Evolutionary conservation across 1,140 invertebrate species (phyloP).

Genomic region (Trachelipus rathkii): DNA sequence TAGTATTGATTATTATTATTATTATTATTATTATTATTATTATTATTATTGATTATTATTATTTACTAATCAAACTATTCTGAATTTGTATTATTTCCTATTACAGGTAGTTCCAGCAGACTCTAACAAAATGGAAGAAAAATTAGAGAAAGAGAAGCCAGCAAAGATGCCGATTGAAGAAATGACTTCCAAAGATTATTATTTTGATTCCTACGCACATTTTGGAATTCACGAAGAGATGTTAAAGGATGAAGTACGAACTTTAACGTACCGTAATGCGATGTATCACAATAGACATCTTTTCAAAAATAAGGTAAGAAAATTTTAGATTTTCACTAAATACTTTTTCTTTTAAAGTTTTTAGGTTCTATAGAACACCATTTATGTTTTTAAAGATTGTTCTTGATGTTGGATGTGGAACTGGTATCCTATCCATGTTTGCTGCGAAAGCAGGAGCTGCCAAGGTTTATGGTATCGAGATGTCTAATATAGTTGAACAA

Average conservation of each 20-base stretch:
- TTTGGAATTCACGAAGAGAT: constrained; percentile 99
- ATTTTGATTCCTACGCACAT: constrained; percentile 99
- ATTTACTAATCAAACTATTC: no score
- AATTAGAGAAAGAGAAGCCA: not conserved
- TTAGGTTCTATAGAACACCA: no score
- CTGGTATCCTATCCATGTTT: constrained; percentile 99
- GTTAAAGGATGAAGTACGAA: constrained; percentile 99
- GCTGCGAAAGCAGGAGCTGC: constrained; percentile 97
- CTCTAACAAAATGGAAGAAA: not conserved
- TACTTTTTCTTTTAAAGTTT: not conserved
- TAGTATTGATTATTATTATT: no score
- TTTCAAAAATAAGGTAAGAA: constrained; percentile 71
- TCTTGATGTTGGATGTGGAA: constrained; percentile 97
- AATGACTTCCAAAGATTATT: constrained; percentile 92
- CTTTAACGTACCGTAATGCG: constrained; percentile 94
- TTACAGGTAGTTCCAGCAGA: not conserved
- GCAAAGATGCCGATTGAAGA: constrained; percentile 58
- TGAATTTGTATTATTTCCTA: no score
- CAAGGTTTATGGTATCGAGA: constrained; percentile 90
- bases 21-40: no score
- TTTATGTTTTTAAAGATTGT: constrained; percentile 64
- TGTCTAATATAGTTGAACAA: constrained; percentile 94
- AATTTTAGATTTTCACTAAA: not conserved
- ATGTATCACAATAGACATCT: constrained; percentile 99
- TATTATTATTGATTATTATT: no score